These are phyloP conservation scores for Lepidocyrtinus sp. DNA, from an alignment of 2,888 invertebrate species.

Conservation along the genomic window DNA sequence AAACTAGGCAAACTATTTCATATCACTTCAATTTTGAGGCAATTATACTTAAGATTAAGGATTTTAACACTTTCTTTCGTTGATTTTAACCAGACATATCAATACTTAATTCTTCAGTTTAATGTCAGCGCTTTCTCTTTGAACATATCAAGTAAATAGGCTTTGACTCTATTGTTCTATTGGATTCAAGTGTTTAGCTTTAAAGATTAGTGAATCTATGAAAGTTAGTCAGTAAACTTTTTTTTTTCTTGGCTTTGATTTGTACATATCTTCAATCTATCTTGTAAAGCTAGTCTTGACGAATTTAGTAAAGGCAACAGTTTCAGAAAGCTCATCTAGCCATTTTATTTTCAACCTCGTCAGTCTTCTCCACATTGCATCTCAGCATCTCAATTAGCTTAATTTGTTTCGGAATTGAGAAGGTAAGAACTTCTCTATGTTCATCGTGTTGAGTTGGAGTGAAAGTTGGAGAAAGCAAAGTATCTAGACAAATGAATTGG, in stretches of 20 bases:
- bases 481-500: not conserved
- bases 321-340: not conserved
- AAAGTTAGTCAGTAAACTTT: not conserved
- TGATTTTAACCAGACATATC: not conserved
- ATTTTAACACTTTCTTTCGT: too few species aligned
- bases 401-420: not conserved
- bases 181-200: not conserved
- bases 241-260: not conserved
- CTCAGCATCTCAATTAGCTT: not conserved
- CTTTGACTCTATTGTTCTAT: not conserved
- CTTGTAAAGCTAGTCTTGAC: too few species aligned
- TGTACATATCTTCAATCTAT: constrained; percentile 1
- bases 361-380: not conserved
- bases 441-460: not conserved
- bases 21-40: not conserved
- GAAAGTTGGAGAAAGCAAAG: not conserved
- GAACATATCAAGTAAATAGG: constrained; percentile 1
- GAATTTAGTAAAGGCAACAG: too few species aligned
- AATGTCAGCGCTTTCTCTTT: constrained; percentile 1
- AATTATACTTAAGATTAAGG: not conserved
- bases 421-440: constrained; percentile 10
- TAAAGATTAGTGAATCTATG: not conserved
- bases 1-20: too few species aligned
- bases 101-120: not conserved
- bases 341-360: not conserved